Evolutionary conservation across 2,113 vertebrate genomes (phyloP), one percentile per base, ranked within the genome.

Genomic region (Colinus virginianus): DNA sequence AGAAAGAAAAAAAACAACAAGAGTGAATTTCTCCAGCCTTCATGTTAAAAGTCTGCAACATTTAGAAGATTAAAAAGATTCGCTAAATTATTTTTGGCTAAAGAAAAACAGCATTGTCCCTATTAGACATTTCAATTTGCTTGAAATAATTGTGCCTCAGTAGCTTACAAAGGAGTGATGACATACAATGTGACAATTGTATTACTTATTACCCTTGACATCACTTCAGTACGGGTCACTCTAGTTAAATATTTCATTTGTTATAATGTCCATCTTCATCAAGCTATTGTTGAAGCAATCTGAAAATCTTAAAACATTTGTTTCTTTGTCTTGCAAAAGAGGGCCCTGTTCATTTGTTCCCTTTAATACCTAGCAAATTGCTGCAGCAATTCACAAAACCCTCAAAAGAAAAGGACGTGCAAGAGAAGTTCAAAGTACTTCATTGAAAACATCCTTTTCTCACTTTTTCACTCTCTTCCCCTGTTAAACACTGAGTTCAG

Each of bases 191-290:
- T 93, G 84, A 92, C 91, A 95, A 90, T 59, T 90, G 94, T 86
- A 91, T 95, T 95, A 94, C 81, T 96, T 95, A 92, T 93, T 86
- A 86, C 87, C 78, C 93, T 91, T 94, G 92, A 93, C 94, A 94
- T 96, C 91, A 77, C 80, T 91, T 91, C 88, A 94, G 78, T 40
- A 61, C 78, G 93, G 94, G 93, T 95, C 90, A 94, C 77, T 90
- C 93, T 70, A 92, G 91, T 92, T 94, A 92, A 92, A 92, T 90
- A 94, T 96, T 96, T 88, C 89, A 78, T 94, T 95, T 94, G 82
- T 86, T 93, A 38, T 53, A 74, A 93, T 46, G 92, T 93, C 92
- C 82, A 82, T 94, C 92, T 96, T 96, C 94, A 94, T 92, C 90
- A 93, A 88, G 69, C 78, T 78, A 94, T 87, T 95, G 87, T 71